Conservation (phyloP, 2,797 vertebrate species). For the Enteromius radiatus region DNA sequence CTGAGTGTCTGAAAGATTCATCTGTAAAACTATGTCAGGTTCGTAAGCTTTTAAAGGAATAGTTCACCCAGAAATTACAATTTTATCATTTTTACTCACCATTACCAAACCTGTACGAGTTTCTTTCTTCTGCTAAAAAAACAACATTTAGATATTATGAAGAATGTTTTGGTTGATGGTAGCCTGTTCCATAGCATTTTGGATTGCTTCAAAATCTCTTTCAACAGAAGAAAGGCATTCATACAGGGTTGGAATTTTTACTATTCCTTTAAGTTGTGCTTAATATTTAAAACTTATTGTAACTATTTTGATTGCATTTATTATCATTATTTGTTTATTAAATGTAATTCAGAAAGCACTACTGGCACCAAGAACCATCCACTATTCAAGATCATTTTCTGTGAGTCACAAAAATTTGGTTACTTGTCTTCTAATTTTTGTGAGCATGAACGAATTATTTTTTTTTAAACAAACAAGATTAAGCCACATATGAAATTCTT, state of each 20-base stretch:
- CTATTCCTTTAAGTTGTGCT: neutral
- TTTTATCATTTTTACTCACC: neutral
- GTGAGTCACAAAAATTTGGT: neutral
- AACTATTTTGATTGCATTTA: neutral
- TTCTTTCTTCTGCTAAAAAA: neutral
- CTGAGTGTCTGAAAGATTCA: neutral
- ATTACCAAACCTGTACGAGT: neutral
- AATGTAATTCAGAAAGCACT: neutral
- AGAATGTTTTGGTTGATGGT: no score
- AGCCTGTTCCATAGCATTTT: no score
- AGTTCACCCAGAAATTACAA: neutral
- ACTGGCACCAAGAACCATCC: neutral
- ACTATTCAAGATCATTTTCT: neutral
- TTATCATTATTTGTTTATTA: neutral
- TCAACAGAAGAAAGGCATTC: neutral
- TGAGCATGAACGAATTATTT: neutral
- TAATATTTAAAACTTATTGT: neutral
- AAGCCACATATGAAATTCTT: slow-evolving; percentile 35
- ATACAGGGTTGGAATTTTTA: neutral
- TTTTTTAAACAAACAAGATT: slow-evolving; percentile 21
- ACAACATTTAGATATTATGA: neutral
- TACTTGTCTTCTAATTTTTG: neutral
- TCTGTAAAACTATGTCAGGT: neutral
- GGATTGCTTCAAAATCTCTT: neutral
- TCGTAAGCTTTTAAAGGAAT: neutral